A percentile compares a stretch with the other conserved stretches of the same genome.
These are phyloP conservation scores for Nematolebias whitei DNA, from an alignment of 2,113 vertebrate genomes.

Conservation along the genomic window DNA sequence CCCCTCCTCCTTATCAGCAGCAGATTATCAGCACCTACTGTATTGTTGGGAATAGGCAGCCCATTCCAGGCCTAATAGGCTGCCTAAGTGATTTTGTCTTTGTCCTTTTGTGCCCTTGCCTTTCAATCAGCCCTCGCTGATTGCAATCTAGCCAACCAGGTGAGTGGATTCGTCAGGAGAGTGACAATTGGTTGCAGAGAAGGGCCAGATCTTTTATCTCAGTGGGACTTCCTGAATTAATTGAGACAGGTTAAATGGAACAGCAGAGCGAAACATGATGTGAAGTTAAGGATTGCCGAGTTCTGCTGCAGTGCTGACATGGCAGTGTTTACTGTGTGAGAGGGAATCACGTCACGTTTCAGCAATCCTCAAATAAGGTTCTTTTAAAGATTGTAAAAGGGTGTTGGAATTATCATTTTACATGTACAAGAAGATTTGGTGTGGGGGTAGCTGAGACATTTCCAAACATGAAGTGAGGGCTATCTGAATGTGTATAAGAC, in stretches of 20 bases:
- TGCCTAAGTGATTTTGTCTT: slow-evolving; percentile 75
- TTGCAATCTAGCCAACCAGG: slow-evolving; percentile 77
- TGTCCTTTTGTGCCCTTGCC: slow-evolving; percentile 78
- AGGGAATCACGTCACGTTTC: slow-evolving; percentile 23
- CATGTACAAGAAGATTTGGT: neutral
- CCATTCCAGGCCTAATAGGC: slow-evolving; percentile 61
- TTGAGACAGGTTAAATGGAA: slow-evolving; percentile 61
- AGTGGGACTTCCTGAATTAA: slow-evolving; percentile 71
- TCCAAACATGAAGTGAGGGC: too few species aligned
- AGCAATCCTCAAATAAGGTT: slow-evolving; percentile 19
- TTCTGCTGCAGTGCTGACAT: slow-evolving; percentile 33
- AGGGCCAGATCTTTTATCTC: slow-evolving; percentile 69
- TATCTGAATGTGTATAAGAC: too few species aligned
- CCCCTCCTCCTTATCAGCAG: slow-evolving; percentile 52
- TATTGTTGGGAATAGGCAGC: slow-evolving; percentile 52
- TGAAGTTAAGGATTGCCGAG: slow-evolving; percentile 19
- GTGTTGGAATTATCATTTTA: neutral
- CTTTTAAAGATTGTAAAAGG: neutral
- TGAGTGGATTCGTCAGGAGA: slow-evolving; percentile 73
- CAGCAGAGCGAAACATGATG: slow-evolving; percentile 22
- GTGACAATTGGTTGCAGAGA: slow-evolving; percentile 65
- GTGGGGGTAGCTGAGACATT: too few species aligned
- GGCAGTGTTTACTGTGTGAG: neutral
- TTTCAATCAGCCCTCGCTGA: slow-evolving; percentile 72
- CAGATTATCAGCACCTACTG: slow-evolving; percentile 66